Percentiles rank a stretch among this genome's conserved stretches.
phyloP scores from a whole-genome alignment of 2,113 vertebrate genomes.

The Pantherophis guttatus region DNA sequence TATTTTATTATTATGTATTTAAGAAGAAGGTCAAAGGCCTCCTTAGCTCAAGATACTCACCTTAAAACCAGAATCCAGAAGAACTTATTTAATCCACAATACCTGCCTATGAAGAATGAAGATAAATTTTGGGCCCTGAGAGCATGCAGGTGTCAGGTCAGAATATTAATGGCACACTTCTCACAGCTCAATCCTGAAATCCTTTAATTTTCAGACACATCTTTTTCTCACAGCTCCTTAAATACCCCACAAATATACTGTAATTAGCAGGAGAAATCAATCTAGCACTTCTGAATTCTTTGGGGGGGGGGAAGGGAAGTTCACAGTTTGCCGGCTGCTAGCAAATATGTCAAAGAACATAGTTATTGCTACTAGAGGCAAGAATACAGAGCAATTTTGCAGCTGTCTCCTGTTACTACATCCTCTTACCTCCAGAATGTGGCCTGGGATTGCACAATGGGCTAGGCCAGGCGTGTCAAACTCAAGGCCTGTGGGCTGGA shows the following conservation, averaged over 20 bases:
- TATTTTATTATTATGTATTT: not conserved
- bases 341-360: not conserved
- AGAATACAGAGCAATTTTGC: not conserved
- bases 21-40: not conserved
- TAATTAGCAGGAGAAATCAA: not conserved
- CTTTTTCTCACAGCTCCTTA: not conserved
- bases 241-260: not conserved
- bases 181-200: not conserved
- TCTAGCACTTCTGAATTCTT: not conserved
- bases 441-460: no score
- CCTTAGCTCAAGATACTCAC: not conserved
- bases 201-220: not conserved
- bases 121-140: not conserved
- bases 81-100: not conserved
- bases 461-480: no score
- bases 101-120: not conserved
- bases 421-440: no score
- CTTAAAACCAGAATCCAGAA: not conserved
- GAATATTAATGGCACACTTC: not conserved
- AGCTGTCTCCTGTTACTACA: no score
- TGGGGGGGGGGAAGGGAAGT: not conserved
- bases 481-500: no score
- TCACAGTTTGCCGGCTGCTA: not conserved
- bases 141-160: not conserved
- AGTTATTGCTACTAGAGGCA: not conserved